Evolutionary conservation across 1,140 invertebrate species (phyloP), one percentile per base, ranked within the genome.

Genomic region (Drosophila asahinai): DNA sequence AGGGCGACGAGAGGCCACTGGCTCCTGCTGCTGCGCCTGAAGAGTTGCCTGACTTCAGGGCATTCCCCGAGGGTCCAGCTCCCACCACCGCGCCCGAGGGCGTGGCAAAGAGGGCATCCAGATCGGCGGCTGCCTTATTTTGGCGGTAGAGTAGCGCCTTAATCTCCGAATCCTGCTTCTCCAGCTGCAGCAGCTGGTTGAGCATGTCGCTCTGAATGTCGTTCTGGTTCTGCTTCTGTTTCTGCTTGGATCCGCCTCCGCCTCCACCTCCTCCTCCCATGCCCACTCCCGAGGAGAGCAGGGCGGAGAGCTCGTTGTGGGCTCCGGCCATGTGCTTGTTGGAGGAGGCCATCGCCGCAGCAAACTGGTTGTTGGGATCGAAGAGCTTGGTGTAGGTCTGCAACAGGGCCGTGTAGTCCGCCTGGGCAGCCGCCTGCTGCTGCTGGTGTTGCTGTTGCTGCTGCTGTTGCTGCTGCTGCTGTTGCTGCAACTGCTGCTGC

Each of bases 381-480:
- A 93, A 93, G 0, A 93, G 64, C 49, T 93, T 93, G 1, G 92
- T 91, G 45, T 93, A 93, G 17, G 92, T 93, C 61, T 93, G 92
- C 59, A 93, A 45, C 12, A 92, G 43, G 1, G 89, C 78, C 7
- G 86, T 91, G 48, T 92, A 93, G 33, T 93, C 89, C 5, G 89
- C 77, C 43, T 83, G 81, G 4, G 82, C 83, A 8, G 82, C 78
- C 9, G 70, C 54, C 22, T 84, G 72, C 7, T 77, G 75, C n/a
- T 78, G 70, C 33, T 81, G 61, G 9, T 77, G 67, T 0, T 77
- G 77, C 0, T 67, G 77, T 11, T 80, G 78, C 11, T 86, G 73
- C 12, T 76, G 73, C 2, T 71, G 77, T 4, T 63, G 55, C 11
- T 77, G 73, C 8, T 76, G 73, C 2, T 71, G 77, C 6, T 60